phyloP scores from a whole-genome alignment of 2,888 invertebrate species.

The Amorpha juglandis region DNA sequence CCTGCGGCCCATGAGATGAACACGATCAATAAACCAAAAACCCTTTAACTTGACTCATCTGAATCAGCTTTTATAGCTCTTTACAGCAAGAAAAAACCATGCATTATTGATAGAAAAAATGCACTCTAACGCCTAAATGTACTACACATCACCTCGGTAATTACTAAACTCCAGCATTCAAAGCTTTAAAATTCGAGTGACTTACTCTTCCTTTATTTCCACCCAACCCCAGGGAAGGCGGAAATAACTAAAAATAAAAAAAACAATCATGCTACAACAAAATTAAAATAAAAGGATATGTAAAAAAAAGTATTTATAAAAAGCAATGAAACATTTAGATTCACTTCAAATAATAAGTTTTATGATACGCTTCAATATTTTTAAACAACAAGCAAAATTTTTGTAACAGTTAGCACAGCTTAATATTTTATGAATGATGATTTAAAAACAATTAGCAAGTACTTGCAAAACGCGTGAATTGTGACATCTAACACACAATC shows the following conservation, averaged over 20 bases:
- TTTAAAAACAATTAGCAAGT: neutral
- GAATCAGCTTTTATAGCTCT: neutral
- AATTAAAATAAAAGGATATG: constrained; percentile 38
- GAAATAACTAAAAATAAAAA: constrained; percentile 80
- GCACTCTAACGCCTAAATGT: constrained; percentile 37
- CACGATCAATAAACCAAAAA: constrained; percentile 3
- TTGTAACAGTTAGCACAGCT: neutral
- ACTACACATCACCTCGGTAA: constrained; percentile 51
- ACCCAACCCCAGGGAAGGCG: constrained; percentile 72
- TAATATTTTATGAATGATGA: constrained; percentile 6
- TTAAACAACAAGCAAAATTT: neutral
- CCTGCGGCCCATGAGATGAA: constrained; percentile 1
- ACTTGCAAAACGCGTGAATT: constrained; percentile 5
- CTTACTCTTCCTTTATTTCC: constrained; percentile 77
- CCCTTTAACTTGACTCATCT: neutral
- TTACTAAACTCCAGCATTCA: constrained; percentile 65
- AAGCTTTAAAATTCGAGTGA: constrained; percentile 65
- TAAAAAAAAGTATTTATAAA: constrained; percentile 27
- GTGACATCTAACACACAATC: constrained; percentile 3
- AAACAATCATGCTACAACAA: constrained; percentile 63
- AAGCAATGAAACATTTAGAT: constrained; percentile 25
- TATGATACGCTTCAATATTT: neutral
- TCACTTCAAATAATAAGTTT: neutral
- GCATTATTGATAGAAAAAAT: constrained; percentile 26
- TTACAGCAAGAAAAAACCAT: constrained; percentile 29